Evolutionary conservation across 64 coral and sea anemone species (phyloP).

Genomic region (Pachyseris speciosa): DNA sequence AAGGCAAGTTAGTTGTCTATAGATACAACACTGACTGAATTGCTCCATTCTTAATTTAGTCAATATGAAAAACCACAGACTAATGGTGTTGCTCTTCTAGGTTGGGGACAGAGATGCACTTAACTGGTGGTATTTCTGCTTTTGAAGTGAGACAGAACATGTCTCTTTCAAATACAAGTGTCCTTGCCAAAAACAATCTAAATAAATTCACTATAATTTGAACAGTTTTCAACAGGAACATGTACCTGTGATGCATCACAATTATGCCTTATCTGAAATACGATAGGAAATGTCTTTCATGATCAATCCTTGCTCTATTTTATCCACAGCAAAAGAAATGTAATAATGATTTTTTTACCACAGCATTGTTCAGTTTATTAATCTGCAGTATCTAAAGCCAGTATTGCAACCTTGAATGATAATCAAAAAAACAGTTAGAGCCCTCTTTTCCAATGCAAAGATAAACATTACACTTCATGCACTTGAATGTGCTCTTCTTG

Average conservation of each 20-base stretch:
- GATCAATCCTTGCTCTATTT: not conserved
- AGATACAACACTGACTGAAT: too few relatives aligned
- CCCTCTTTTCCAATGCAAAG: slow-evolving; percentile 48
- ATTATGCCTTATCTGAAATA: slow-evolving; percentile 2
- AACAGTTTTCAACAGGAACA: not conserved
- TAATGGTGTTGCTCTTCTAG: slow-evolving; percentile 21
- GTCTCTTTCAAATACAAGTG: slow-evolving; percentile 6
- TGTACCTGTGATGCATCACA: not conserved
- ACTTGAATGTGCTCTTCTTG: slow-evolving; percentile 29
- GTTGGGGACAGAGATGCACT: slow-evolving; percentile 9
- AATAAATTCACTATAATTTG: not conserved
- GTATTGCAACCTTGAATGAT: slow-evolving; percentile 35
- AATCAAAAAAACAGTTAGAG: slow-evolving; percentile 34
- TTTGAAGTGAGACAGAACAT: slow-evolving; percentile 2
- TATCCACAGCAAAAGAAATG: slow-evolving; percentile 1
- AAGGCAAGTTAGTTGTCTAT: too few relatives aligned
- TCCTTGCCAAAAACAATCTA: not conserved
- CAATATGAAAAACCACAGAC: not conserved
- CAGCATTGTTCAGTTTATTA: not conserved
- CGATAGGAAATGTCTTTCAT: not conserved
- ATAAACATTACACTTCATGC: slow-evolving; percentile 43
- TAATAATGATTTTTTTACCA: not conserved
- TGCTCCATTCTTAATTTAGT: too few relatives aligned
- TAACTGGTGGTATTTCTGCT: not conserved
- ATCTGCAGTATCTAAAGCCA: slow-evolving; percentile 3